Evolutionary conservation across 2,113 vertebrate species (phyloP).

Genomic region (Tachysurus fulvidraco): DNA sequence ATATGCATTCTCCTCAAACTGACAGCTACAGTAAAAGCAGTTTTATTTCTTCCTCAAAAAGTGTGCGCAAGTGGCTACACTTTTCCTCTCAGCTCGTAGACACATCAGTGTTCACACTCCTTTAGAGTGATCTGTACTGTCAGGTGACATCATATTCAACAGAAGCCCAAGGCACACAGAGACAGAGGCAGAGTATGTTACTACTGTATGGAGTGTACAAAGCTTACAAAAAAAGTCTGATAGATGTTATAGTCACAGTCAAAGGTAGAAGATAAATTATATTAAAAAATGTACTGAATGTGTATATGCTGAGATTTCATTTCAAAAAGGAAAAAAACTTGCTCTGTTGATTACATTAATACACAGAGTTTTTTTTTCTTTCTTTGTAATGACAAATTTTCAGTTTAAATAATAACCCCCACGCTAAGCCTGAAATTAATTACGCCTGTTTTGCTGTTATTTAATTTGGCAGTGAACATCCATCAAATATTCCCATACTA

Average conservation of each 20-base stretch:
- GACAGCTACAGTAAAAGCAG: conserved; percentile 50
- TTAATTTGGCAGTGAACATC: conserved; percentile 24
- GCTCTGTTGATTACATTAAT: conserved; percentile 34
- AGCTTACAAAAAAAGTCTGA: conserved; percentile 23
- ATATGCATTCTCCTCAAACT: conserved; percentile 30
- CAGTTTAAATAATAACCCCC: conserved; percentile 24
- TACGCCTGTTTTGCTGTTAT: conserved; percentile 2
- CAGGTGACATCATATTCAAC: conserved; percentile 52
- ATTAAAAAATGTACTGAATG: background rate
- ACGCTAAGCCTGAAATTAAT: conserved; percentile 20
- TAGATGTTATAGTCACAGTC: background rate
- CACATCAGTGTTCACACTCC: conserved; percentile 28
- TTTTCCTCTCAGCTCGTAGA: conserved; percentile 36
- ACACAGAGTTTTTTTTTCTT: background rate
- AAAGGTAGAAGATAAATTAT: background rate
- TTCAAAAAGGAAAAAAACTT: conserved; percentile 7
- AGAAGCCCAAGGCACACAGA: conserved; percentile 32
- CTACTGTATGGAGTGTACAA: conserved; percentile 24
- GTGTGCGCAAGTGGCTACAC: conserved; percentile 32
- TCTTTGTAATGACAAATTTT: conserved; percentile 34
- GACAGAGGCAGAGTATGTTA: conserved; percentile 35
- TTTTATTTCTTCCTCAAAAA: conserved; percentile 40
- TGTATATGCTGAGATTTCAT: conserved; percentile 27
- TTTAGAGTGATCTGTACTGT: conserved; percentile 41
- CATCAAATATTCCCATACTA: conserved; percentile 23